Conservation (phyloP, 2,797 vertebrate genomes). For the Avahi laniger region DNA sequence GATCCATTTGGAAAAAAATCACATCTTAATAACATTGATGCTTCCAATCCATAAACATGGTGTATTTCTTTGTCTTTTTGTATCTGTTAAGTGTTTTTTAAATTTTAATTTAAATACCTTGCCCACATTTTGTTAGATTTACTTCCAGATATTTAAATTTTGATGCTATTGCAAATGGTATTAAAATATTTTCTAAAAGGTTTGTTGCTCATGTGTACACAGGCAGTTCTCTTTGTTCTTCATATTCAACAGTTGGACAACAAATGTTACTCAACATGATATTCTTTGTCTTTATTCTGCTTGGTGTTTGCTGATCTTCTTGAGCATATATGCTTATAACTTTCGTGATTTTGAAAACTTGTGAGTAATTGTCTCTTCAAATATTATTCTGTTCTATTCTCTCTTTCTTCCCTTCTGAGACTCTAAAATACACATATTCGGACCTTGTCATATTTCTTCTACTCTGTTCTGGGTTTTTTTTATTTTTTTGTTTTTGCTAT, state of each 20-base stretch:
- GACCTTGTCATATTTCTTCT: not conserved
- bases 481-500: not conserved
- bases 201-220: not conserved
- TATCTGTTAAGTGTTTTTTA: not conserved
- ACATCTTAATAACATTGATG: not conserved
- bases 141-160: not conserved
- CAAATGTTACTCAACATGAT: not conserved
- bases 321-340: not conserved
- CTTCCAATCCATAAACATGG: not conserved
- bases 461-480: not conserved
- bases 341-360: not conserved
- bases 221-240: not conserved
- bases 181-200: not conserved
- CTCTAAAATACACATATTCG: not conserved
- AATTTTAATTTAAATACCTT: not conserved
- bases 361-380: not conserved
- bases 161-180: not conserved
- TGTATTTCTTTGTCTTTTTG: not conserved
- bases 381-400: not conserved
- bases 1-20: not conserved
- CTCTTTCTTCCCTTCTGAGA: not conserved
- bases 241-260: not conserved
- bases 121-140: not conserved
- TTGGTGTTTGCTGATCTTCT: not conserved
- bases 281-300: not conserved